Percentiles rank a stretch among this genome's conserved stretches.
phyloP scores from a whole-genome alignment of 35 echinoderm and acorn worm genomes.

The Heliocidaris tuberculata region DNA sequence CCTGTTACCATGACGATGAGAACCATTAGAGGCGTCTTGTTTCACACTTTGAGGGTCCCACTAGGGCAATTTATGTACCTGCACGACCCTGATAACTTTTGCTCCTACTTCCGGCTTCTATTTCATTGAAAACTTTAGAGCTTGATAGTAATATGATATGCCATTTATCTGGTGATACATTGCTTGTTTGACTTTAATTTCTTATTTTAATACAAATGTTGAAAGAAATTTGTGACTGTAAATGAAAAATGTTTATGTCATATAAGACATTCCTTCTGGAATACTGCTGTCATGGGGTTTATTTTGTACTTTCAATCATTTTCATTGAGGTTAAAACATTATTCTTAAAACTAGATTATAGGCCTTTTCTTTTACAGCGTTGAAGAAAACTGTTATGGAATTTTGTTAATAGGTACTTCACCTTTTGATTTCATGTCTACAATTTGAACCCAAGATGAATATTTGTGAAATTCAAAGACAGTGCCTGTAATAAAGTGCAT shows the following conservation, averaged over 20 bases:
- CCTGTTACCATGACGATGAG: background rate
- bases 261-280: background rate
- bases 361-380: too few species aligned
- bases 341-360: too few species aligned
- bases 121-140: background rate
- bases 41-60: conserved; percentile 14
- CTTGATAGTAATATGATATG: background rate
- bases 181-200: too few species aligned
- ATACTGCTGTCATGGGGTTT: background rate
- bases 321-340: background rate
- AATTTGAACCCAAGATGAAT: too few species aligned
- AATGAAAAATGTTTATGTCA: background rate
- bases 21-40: background rate
- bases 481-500: too few species aligned
- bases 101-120: conserved; percentile 33
- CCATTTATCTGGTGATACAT: background rate
- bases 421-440: too few species aligned
- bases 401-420: too few species aligned
- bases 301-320: background rate
- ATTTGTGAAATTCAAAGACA: too few species aligned
- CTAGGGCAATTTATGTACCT: background rate
- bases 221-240: background rate
- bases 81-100: background rate
- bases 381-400: too few species aligned
- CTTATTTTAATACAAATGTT: background rate